These are phyloP conservation scores for Entosphenus tridentatus DNA, from an alignment of 2,113 vertebrate species.

Conservation along the genomic window DNA sequence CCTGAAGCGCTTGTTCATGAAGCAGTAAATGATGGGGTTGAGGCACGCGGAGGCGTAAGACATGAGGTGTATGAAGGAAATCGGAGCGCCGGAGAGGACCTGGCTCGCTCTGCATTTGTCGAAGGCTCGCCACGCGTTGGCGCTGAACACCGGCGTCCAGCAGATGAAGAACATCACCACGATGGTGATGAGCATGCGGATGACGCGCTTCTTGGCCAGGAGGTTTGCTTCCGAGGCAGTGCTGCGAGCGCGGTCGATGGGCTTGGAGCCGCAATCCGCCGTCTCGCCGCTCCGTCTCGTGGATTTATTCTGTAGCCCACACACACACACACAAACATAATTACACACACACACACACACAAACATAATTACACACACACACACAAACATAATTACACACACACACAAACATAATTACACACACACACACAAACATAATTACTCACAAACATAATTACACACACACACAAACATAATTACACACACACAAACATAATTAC, in stretches of 20 bases:
- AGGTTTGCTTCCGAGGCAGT: constrained; percentile 51
- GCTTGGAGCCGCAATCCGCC: not conserved
- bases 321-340: too few species aligned
- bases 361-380: too few species aligned
- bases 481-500: too few species aligned
- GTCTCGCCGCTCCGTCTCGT: too few species aligned
- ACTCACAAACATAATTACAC: too few species aligned
- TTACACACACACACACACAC: too few species aligned
- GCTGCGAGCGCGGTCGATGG: constrained; percentile 22
- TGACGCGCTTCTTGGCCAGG: constrained; percentile 62
- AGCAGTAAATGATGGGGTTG: constrained; percentile 88
- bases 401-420: too few species aligned
- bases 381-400: too few species aligned
- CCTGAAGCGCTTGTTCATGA: constrained; percentile 91
- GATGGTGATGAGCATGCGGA: constrained; percentile 78
- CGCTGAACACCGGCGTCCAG: constrained; percentile 70
- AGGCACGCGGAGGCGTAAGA: constrained; percentile 58
- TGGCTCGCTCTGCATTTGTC: constrained; percentile 28
- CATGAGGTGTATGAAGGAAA: constrained; percentile 75
- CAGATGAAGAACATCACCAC: constrained; percentile 70
- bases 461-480: too few species aligned
- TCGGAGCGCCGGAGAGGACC: constrained; percentile 48
- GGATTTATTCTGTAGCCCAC: too few species aligned
- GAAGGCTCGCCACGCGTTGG: constrained; percentile 76
- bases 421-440: too few species aligned